phyloP scores from a whole-genome alignment of 2,888 invertebrate species.

The Rhodophaea formosa region DNA sequence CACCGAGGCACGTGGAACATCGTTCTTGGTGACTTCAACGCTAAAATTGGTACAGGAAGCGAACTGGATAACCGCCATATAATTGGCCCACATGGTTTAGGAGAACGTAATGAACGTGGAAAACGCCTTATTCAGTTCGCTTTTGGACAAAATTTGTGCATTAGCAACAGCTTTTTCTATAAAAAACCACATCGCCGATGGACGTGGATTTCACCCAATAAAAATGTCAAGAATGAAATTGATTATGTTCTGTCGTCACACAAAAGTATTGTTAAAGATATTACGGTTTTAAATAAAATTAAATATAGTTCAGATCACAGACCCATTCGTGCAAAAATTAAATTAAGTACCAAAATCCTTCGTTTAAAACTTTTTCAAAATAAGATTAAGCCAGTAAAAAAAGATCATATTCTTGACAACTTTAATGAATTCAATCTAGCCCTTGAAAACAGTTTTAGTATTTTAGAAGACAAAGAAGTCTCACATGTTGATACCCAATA shows the following conservation, averaged over 20 bases:
- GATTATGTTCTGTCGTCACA: slow-evolving; percentile 22
- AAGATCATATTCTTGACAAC: not conserved
- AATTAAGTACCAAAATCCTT: not conserved
- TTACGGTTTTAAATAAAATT: slow-evolving; percentile 12
- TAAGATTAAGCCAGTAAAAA: not conserved
- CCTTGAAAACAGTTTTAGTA: not conserved
- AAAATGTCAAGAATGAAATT: slow-evolving; percentile 22
- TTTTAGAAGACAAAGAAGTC: not conserved
- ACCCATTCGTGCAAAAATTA: slow-evolving; percentile 5
- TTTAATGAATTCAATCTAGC: not conserved
- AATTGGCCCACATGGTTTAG: not conserved
- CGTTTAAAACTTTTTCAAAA: not conserved
- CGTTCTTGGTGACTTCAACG: not conserved
- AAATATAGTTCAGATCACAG: not conserved
- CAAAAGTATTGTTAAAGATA: slow-evolving; percentile 19
- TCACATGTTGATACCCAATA: not conserved
- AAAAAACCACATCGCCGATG: not conserved
- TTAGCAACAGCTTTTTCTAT: too few relatives aligned
- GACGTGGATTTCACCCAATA: not conserved
- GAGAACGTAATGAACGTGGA: not conserved
- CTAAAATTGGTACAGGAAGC: not conserved
- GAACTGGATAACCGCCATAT: not conserved
- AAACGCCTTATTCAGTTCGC: too few relatives aligned
- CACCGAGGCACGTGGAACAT: not conserved
- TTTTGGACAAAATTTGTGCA: too few relatives aligned